phyloP scores from a whole-genome alignment of 2,113 vertebrate genomes.

The Bos indicus region DNA sequence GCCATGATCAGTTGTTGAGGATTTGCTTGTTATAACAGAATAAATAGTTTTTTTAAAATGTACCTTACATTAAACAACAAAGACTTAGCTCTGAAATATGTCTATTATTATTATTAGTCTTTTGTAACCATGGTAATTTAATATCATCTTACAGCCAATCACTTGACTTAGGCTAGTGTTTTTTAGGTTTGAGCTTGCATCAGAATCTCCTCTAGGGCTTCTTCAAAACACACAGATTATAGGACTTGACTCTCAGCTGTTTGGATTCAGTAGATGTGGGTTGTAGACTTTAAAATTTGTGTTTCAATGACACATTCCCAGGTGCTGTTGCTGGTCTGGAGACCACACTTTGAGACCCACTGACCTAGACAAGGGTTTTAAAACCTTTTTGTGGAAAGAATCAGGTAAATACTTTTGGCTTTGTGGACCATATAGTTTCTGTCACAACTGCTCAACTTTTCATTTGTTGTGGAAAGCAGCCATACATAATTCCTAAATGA shows the following conservation, averaged over 20 bases:
- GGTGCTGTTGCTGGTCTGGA: not conserved
- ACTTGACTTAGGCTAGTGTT: not conserved
- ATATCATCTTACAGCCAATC: not conserved
- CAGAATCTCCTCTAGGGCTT: not conserved
- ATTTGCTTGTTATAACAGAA: not conserved
- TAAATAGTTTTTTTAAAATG: not conserved
- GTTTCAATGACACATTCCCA: not conserved
- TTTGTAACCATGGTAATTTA: not conserved
- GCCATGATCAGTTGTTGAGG: not conserved
- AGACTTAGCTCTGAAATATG: not conserved
- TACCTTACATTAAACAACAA: not conserved
- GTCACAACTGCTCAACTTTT: not conserved
- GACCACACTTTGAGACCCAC: not conserved
- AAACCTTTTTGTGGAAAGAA: not conserved
- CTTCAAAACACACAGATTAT: not conserved
- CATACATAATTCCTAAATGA: not conserved
- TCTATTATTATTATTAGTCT: not conserved
- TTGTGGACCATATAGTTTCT: not conserved
- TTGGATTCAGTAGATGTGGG: not conserved
- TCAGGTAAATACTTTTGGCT: not conserved
- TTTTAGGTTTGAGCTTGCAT: not conserved
- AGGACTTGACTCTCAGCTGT: not conserved
- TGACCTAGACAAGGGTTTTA: not conserved
- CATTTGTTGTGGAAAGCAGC: not conserved
- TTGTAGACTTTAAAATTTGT: not conserved